phyloP scores from a whole-genome alignment of 2,113 vertebrate species.

The Scalopus aquaticus region DNA sequence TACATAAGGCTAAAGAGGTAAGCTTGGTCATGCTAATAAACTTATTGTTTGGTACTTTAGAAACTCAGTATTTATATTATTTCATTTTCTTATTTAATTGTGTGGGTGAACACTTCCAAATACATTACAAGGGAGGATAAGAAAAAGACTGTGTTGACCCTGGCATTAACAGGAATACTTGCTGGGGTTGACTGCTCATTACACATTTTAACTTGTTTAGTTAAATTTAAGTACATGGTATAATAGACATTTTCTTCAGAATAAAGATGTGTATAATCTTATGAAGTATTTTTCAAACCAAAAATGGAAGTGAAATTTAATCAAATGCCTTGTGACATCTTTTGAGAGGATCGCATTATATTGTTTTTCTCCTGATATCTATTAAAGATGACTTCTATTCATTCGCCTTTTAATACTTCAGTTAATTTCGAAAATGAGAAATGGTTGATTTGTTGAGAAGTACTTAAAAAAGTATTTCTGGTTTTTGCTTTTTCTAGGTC shows the following conservation, averaged over 20 bases:
- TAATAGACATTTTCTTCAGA: not conserved
- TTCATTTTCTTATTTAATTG: conserved; percentile 11
- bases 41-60: not conserved
- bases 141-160: not conserved
- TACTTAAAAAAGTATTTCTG: not conserved
- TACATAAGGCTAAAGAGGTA: not conserved
- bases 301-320: conserved; percentile 36
- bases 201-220: not conserved
- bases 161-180: not conserved
- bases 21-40: not conserved
- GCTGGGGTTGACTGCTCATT: not conserved
- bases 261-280: not conserved
- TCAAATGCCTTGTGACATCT: not conserved
- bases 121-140: not conserved
- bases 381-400: conserved; percentile 9
- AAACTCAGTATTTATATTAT: not conserved
- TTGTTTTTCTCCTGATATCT: not conserved
- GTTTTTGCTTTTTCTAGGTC: not conserved
- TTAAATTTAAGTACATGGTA: not conserved
- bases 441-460: not conserved
- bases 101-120: not conserved
- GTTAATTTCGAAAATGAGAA: conserved; percentile 8
- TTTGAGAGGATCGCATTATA: not conserved
- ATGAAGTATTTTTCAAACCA: conserved; percentile 9
- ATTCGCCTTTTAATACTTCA: conserved; percentile 13